Evolutionary conservation across 2,888 invertebrate species (phyloP).

Genomic region (Lycaena phlaeas): DNA sequence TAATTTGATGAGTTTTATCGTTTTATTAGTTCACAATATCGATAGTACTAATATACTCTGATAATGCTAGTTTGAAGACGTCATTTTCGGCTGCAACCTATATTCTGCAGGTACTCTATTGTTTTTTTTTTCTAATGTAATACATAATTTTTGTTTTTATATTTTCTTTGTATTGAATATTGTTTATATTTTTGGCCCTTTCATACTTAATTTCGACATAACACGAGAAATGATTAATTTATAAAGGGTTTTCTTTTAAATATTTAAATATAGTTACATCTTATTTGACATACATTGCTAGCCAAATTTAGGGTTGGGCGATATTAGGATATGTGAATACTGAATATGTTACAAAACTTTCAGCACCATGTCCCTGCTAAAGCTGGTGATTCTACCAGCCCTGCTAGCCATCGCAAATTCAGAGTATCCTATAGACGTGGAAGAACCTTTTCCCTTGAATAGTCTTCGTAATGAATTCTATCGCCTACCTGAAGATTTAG

Average conservation of each 20-base stretch:
- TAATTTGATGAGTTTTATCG: conserved; percentile 9
- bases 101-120: background rate
- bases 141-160: background rate
- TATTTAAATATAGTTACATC: too few relatives aligned
- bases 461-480: conserved; percentile 28
- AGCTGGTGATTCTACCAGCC: conserved; percentile 32
- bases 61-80: background rate
- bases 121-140: background rate
- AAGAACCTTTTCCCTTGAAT: conserved; percentile 23
- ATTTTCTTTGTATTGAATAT: background rate
- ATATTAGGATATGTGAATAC: too few relatives aligned
- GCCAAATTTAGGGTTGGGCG: too few relatives aligned
- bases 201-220: too few relatives aligned
- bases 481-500: conserved; percentile 54
- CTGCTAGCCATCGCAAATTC: conserved; percentile 30
- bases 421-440: conserved; percentile 42
- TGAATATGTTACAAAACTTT: too few relatives aligned
- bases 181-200: background rate
- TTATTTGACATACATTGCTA: too few relatives aligned
- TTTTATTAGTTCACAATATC: conserved; percentile 8
- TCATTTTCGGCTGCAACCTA: conserved; percentile 1
- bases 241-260: too few relatives aligned
- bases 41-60: background rate
- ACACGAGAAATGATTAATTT: too few relatives aligned
- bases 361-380: conserved; percentile 32